Percentiles rank a stretch among this genome's conserved stretches.
Evolutionary conservation across 2,888 invertebrate genomes (phyloP).

Genomic region (Pyrochroa serraticornis): DNA sequence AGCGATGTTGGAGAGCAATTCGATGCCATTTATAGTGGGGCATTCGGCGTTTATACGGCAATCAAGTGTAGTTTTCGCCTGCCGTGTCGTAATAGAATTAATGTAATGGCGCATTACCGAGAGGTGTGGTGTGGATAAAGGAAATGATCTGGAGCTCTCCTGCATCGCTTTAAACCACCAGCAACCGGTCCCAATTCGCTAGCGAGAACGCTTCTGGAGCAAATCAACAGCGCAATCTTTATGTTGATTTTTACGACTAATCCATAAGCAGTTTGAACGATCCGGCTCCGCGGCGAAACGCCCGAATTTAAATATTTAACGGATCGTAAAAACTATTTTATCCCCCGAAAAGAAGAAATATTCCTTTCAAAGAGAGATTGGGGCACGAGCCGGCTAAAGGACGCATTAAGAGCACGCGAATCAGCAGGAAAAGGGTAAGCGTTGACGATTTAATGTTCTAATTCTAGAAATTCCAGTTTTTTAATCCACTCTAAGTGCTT

Average conservation of each 20-base stretch:
- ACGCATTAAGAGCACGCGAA: too few species aligned
- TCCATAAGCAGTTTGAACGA: constrained; percentile 8
- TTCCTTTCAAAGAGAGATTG: too few species aligned
- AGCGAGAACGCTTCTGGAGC: too few species aligned
- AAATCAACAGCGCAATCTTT: constrained; percentile 10
- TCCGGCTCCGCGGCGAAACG: too few species aligned
- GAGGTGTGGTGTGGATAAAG: constrained; percentile 46
- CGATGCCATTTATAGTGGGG: constrained; percentile 50
- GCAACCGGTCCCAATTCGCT: background rate
- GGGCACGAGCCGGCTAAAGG: too few species aligned
- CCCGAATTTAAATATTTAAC: too few species aligned
- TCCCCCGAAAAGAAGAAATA: too few species aligned
- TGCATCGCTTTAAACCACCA: background rate
- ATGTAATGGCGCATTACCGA: constrained; percentile 52
- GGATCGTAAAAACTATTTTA: too few species aligned
- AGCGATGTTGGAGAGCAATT: constrained; percentile 35
- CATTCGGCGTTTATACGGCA: constrained; percentile 52
- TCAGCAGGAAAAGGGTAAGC: too few species aligned
- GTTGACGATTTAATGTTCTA: too few species aligned
- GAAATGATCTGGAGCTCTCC: constrained; percentile 39
- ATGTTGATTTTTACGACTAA: constrained; percentile 22
- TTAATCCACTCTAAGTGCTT: too few species aligned
- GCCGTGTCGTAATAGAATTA: constrained; percentile 54
- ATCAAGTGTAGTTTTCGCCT: constrained; percentile 54
- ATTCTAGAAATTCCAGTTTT: too few species aligned